Percentiles rank a stretch among this genome's conserved stretches.
These are phyloP conservation scores for Sarcophaga caerulescens DNA, from an alignment of 2,888 invertebrate species.

Conservation along the genomic window DNA sequence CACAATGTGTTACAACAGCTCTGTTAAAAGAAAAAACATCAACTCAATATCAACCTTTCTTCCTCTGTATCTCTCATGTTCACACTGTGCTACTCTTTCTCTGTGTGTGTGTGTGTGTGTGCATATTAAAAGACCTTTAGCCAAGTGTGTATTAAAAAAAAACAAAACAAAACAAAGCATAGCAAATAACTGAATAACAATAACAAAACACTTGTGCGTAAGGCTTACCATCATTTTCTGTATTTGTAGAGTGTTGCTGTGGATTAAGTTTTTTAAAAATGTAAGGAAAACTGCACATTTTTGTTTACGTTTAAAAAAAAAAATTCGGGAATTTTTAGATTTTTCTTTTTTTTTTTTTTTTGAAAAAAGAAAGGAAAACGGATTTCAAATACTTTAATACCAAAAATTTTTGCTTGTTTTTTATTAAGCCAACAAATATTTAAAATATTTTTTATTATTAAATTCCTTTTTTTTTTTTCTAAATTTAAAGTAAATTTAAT, in stretches of 20 bases:
- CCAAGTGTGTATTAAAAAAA: not conserved
- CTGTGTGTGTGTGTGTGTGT: no score
- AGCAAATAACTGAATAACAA: not conserved
- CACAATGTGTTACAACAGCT: constrained; percentile 39
- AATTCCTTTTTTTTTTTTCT: not conserved
- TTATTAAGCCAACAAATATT: not conserved
- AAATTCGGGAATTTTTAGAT: no score
- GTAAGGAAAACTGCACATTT: no score
- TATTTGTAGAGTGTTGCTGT: not conserved
- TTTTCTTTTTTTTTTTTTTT: no score
- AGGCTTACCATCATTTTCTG: constrained; percentile 5
- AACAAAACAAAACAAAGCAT: not conserved
- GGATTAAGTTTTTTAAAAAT: not conserved
- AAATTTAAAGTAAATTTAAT: not conserved
- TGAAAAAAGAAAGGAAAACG: no score
- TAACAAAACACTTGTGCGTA: constrained; percentile 39
- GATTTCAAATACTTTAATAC: no score
- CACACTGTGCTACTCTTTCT: not conserved
- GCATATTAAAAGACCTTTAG: not conserved
- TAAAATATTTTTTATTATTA: not conserved
- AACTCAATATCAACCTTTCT: not conserved
- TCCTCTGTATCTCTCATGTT: not conserved
- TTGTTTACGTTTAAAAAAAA: no score
- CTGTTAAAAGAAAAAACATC: not conserved
- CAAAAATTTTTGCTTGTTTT: not conserved